These are phyloP conservation scores for Brachypodius melanocephalos DNA, from an alignment of 2,113 vertebrate species.

Conservation along the genomic window DNA sequence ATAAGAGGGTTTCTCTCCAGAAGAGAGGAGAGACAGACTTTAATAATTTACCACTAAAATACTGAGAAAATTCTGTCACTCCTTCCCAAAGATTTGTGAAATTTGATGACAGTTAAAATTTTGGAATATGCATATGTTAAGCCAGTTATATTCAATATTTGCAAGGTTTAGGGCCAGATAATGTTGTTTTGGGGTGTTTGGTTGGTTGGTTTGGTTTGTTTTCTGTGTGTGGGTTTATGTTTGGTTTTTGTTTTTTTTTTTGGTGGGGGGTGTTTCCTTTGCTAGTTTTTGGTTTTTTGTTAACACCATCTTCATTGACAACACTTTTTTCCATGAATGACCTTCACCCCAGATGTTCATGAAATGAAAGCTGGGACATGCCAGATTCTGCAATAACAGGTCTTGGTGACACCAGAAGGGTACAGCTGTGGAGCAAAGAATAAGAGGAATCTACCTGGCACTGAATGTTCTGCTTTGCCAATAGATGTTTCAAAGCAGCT, in stretches of 20 bases:
- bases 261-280: too few relatives aligned
- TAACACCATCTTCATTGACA: rapidly evolving
- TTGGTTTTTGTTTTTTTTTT: too few relatives aligned
- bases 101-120: not conserved
- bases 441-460: rapidly evolving
- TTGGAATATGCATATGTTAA: not conserved
- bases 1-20: not conserved
- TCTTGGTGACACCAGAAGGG: not conserved
- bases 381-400: not conserved
- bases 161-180: not conserved
- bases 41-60: not conserved
- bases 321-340: not conserved
- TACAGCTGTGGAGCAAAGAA: not conserved
- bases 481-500: not conserved
- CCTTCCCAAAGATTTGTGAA: not conserved
- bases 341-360: not conserved
- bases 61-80: not conserved
- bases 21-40: not conserved
- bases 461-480: not conserved
- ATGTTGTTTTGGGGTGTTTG: too few relatives aligned
- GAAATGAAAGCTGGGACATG: not conserved
- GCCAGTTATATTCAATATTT: not conserved
- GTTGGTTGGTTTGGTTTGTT: too few relatives aligned
- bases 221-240: too few relatives aligned
- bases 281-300: too few relatives aligned